These are phyloP conservation scores for Ecliptopera silaceata DNA, from an alignment of 2,888 invertebrate species.

Conservation along the genomic window DNA sequence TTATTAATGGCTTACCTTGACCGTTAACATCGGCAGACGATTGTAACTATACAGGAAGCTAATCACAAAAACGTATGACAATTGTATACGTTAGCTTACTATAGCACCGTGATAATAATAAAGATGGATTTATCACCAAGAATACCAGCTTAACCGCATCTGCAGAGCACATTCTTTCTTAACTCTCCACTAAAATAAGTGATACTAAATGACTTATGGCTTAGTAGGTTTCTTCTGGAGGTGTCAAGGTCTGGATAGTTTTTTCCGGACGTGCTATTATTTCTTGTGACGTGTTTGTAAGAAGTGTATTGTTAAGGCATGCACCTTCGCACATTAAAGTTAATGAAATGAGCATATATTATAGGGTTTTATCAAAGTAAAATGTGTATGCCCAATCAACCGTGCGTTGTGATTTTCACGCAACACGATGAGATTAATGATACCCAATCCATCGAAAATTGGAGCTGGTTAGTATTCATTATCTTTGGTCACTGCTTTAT, in stretches of 20 bases:
- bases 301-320: not conserved
- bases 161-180: too few species aligned
- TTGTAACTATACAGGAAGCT: too few species aligned
- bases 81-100: too few species aligned
- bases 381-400: conserved; percentile 8
- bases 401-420: conserved; percentile 5
- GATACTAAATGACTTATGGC: too few species aligned
- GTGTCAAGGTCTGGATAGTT: too few species aligned
- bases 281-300: not conserved
- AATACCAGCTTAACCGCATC: too few species aligned
- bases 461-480: not conserved
- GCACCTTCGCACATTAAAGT: not conserved
- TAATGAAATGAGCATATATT: not conserved
- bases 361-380: not conserved
- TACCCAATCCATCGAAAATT: conserved; percentile 5
- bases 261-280: too few species aligned
- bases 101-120: too few species aligned
- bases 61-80: too few species aligned
- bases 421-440: conserved; percentile 2
- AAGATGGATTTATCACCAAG: too few species aligned
- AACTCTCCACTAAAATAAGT: too few species aligned
- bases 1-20: conserved; percentile 19
- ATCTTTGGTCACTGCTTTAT: not conserved
- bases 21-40: not conserved
- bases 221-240: too few species aligned